Base-by-base conservation (phyloP, 2,888 invertebrate species). In the Caradrina clavipalpis region DNA sequence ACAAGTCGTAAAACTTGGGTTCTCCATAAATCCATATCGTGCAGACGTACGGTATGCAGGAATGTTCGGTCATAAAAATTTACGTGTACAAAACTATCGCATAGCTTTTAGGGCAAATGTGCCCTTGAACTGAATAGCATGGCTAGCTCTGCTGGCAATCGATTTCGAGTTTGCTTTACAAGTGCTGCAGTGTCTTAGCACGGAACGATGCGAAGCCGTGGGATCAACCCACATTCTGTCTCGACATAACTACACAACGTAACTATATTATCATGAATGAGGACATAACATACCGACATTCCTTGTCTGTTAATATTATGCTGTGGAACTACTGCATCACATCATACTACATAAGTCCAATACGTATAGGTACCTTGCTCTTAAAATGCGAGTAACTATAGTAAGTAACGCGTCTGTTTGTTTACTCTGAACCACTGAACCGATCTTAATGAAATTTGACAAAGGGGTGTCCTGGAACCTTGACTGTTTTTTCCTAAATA, bases 61-160 rank as follows among this genome's bases (percentile, higher is more conserved):
- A 66, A 72, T 78, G 56, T 56, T 76, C 58, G 59, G 11, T 56
- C 73, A 47, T 74, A 73, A 73, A 80, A 70, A 49, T 63, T 76
- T 69, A 71, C 69, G 65, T 74, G 72, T 72, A 61, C 63, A 55
- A 60, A 74, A 75, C 65, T 65, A 75, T 81, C 51, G 61, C 69
- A 71, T 77, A 69, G 75, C 59, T 73, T 73, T 71, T 71, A 69
- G 69, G 73, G 69, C 68, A 73, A 80, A 69, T 66, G 42, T 66
- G 87, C 72, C 88, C 87, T 83, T 88, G 87, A 85, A 84, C 83
- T 69, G 73, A 79, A 83, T 81, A 73, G 68, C 71, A 81, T 71
- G 47, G 67, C 76, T 75, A 69, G 78, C 73, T 81, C 78, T 68
- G 77, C 80, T 81, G 82, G 76, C 86, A 84, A 88, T 88, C 88